Base-by-base conservation (phyloP, 2,888 invertebrate species). In the Keiferia lycopersicella region DNA sequence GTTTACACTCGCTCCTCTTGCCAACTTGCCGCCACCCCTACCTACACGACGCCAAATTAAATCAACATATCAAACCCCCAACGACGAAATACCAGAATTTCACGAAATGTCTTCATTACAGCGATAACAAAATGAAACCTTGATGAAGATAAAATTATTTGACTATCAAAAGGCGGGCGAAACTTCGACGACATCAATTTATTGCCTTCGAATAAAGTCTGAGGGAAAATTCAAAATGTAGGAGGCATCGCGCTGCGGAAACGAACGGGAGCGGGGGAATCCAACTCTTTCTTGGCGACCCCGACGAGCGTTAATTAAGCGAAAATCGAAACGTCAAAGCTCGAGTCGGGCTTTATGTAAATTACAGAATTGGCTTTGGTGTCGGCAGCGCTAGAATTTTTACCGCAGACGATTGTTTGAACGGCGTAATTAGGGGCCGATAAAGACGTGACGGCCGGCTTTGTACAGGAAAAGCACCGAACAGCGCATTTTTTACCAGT, bases 241-340 rank as follows among this genome's bases (percentile, higher is more conserved):
- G 80, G 76, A 79, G 77, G 77, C 77, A 77, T 77, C 78, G 75
- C 70, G 73, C 73, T 0, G 67, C 79, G 82, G 82, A 81, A 83
- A 80, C 81, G 80, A 77, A 80, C 78, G 77, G 75, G 77, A 77
- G 76, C 78, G 79, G 76, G 79, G 78, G 78, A 81, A 81, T 81
- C 81, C 78, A 87, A 88, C 87, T 87, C 88, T 86, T 88, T 86
- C 86, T 82, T 51, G 51, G 22, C 51, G 51, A 75, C 82, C 77
- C 78, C 82, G 72, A 76, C 82, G 82, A 80, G 82, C 84, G 87
- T 86, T 91, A 90, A 90, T 91, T 91, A 88, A 89, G 88, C 88
- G 86, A 88, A 89, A 88, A 90, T 89, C 88, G 86, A 88, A 89
- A 86, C 84, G 89, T 87, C 88, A 89, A 87, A 87, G 86, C 85